phyloP scores from a whole-genome alignment of 1,140 invertebrate species.

The Drosophila ananassae region DNA sequence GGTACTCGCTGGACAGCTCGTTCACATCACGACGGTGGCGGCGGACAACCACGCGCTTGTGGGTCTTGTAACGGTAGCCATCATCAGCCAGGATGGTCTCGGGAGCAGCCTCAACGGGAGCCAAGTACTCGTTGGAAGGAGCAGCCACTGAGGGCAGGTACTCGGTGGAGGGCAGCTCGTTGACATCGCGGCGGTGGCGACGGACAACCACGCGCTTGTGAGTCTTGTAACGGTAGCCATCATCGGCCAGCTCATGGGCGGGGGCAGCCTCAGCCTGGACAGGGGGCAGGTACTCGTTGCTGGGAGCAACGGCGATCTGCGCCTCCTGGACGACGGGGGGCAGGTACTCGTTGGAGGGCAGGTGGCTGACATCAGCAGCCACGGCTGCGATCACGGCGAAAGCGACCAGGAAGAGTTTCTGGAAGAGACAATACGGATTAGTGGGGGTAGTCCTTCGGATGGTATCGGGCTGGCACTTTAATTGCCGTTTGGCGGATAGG shows the following conservation, averaged over 20 bases:
- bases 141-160: slow-evolving; percentile 60
- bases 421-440: slow-evolving; percentile 23
- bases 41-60: slow-evolving; percentile 61
- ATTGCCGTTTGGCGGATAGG: not conserved
- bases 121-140: slow-evolving; percentile 52
- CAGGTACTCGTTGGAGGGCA: slow-evolving; percentile 75
- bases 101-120: slow-evolving; percentile 35
- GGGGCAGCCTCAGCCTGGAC: slow-evolving; percentile 30
- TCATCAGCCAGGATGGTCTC: slow-evolving; percentile 62
- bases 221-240: slow-evolving; percentile 76
- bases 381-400: slow-evolving; percentile 76
- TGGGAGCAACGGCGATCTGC: slow-evolving; percentile 51
- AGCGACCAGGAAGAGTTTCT: slow-evolving; percentile 81
- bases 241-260: slow-evolving; percentile 53
- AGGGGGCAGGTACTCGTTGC: slow-evolving; percentile 65
- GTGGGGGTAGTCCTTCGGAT: slow-evolving; percentile 42
- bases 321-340: slow-evolving; percentile 52
- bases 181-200: slow-evolving; percentile 70
- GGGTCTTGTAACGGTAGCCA: slow-evolving; percentile 74
- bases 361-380: slow-evolving; percentile 80
- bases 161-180: slow-evolving; percentile 57
- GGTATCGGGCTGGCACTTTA: not conserved
- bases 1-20: slow-evolving; percentile 64
- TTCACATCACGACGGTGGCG: slow-evolving; percentile 70
- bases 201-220: slow-evolving; percentile 62